phyloP scores from a whole-genome alignment of 2,888 invertebrate species.

The Gastracanthus pulcherrimus region DNA sequence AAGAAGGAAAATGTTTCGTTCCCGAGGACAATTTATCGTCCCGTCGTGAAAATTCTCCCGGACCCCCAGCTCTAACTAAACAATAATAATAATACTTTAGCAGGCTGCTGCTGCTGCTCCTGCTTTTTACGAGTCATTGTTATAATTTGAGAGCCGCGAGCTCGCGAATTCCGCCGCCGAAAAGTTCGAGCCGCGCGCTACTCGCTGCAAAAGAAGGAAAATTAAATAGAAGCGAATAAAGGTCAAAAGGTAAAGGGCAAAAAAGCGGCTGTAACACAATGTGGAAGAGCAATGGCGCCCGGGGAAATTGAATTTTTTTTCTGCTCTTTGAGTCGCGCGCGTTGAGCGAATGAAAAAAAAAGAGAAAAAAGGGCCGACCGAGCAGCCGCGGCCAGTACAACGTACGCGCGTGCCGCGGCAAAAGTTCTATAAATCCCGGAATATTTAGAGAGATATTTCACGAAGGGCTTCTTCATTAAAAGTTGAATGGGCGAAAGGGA shows the following conservation, averaged over 20 bases:
- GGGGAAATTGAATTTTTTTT: conserved; percentile 42
- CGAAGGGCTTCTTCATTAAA: conserved; percentile 28
- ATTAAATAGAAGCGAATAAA: conserved; percentile 10
- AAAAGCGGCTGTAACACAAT: background rate
- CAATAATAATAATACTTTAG: background rate
- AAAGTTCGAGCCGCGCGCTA: background rate
- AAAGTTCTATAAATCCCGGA: conserved; percentile 36
- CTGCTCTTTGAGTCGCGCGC: background rate
- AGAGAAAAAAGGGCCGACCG: conserved; percentile 6
- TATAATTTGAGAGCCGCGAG: background rate
- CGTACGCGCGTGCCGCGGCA: background rate
- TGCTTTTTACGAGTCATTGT: background rate
- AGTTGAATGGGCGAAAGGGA: background rate
- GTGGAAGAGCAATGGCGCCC: background rate
- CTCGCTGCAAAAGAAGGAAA: background rate
- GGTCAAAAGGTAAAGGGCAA: background rate
- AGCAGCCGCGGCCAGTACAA: background rate
- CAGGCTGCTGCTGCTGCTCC: background rate
- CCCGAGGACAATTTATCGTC: background rate
- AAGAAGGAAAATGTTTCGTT: background rate
- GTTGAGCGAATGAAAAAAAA: conserved; percentile 2
- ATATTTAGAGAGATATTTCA: conserved; percentile 41
- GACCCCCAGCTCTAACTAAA: background rate
- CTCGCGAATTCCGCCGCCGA: too few species aligned
- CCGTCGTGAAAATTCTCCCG: background rate